Base-by-base conservation (phyloP, 1,140 invertebrate genomes). In the Pantala flavescens region DNA sequence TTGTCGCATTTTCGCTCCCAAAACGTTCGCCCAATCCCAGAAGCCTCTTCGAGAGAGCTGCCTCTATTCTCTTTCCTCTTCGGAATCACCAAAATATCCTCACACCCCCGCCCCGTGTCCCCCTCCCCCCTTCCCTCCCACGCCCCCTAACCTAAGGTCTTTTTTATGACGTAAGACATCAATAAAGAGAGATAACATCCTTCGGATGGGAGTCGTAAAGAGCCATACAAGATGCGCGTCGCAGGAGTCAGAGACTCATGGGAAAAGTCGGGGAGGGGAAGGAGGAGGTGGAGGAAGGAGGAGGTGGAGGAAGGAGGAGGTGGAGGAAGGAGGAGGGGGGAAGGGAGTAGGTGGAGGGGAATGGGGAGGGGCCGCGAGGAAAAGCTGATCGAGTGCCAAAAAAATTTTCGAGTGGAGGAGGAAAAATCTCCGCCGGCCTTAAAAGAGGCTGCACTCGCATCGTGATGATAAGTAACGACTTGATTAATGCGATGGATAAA, bases 301-400 rank as follows among this genome's bases (percentile, higher is more conserved):
- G 24, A 72, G 77, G 74, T 77, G 75, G 75, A 63, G 36, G 74
- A 72, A 74, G 70, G 71, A 71, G 75, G 75, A 78, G 75, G 77
- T 79, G 78, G 80, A 78, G 79, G 77, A 79, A 80, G 80, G 78
- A 81, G 77, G 12, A 63, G 49, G 76, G 79, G 79, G 80, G 63
- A 23, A 77, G 76, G 73, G 76, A 28, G 71, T 24, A 7, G 10
- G 49, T 11, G n/a, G 36, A 28, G 71, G 70, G 55, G 21, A 24
- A n/a, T 7, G 42, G 42, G 0, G 24, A 11, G 21, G 21, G 73
- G 12, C 16, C n/a, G 16, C 42, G 24, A 19, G 73, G 12, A 23
- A 36, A 74, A 36, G 28, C 28, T 36, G 28, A 36, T 36, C 28
- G 28, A 36, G 28, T 36, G 28, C 28, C 28, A 36, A 36, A 36